These are phyloP conservation scores for Ectemnius cavifrons DNA, from an alignment of 2,888 invertebrate genomes.

Conservation along the genomic window DNA sequence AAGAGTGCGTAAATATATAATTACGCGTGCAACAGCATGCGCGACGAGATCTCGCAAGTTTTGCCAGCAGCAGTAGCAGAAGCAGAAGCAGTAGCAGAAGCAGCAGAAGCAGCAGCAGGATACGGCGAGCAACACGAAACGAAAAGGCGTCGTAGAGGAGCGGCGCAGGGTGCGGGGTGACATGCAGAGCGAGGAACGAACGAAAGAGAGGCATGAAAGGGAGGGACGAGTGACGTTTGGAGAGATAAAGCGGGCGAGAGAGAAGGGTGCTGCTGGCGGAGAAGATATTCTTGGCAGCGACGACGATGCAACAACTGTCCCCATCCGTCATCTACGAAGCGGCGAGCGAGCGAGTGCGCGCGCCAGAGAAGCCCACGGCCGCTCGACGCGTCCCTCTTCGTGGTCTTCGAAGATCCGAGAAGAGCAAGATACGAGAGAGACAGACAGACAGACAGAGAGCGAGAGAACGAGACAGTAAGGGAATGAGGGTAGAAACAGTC, in stretches of 20 bases:
- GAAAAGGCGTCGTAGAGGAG: constrained; percentile 43
- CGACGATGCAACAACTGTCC: constrained; percentile 75
- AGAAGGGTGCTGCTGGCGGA: constrained; percentile 37
- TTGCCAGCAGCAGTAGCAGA: background rate
- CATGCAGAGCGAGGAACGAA: constrained; percentile 1
- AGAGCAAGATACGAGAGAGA: no score
- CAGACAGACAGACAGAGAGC: background rate
- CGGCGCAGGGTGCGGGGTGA: constrained; percentile 20
- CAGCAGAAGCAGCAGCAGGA: constrained; percentile 18
- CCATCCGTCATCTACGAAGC: constrained; percentile 72
- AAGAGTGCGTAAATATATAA: constrained; percentile 26
- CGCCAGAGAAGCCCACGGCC: constrained; percentile 45
- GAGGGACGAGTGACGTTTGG: constrained; percentile 52
- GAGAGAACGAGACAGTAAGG: background rate
- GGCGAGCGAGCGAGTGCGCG: constrained; percentile 16
- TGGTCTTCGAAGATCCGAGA: constrained; percentile 4
- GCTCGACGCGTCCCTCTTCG: constrained; percentile 33
- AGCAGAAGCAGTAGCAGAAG: background rate
- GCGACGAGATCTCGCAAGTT: background rate
- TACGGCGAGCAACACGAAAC: constrained; percentile 44
- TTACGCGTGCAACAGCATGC: constrained; percentile 23
- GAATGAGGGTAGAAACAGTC: constrained; percentile 31
- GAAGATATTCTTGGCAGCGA: constrained; percentile 72
- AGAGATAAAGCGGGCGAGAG: constrained; percentile 47
- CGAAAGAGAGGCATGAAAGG: constrained; percentile 18